Base-by-base conservation (phyloP, 2,797 vertebrate species). In the Lepus oiostolus region DNA sequence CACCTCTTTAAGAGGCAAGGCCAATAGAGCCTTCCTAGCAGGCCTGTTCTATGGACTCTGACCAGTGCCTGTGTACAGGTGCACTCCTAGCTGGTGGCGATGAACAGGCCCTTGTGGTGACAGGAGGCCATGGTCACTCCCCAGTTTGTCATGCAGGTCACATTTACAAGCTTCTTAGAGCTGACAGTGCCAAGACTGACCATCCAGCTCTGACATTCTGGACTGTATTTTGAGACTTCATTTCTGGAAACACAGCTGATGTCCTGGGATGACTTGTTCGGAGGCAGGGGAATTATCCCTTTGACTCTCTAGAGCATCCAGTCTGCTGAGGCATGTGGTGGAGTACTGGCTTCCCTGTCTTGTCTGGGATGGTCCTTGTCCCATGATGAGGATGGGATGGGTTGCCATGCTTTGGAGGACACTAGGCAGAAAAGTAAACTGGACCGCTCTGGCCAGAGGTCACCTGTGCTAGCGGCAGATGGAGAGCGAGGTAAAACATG, bases 191-290 rank as follows among this genome's bases (percentile, higher is more conserved):
- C 60, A 38, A 47, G 30, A 42, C 14, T 70, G 60, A 82, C 47
- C 14, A 35, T 24, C 19, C 26, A 87, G 30, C 35, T 67, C 79
- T 82, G 63, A 86, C 58, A 70, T 89, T 92, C 71, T 62, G 74
- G 71, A 19, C 70, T 75, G 52, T 14, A 75, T 83, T 86, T 52
- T 74, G 90, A 85, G 26, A 65, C 42, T 50, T 50, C 30, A 16
- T 75, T 74, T 95, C 54, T 81, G 85, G 65, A 74, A 80, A 62
- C 22, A 38, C 30, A 83, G 19, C 10, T 19, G 16, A 52, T 76
- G 10, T 63, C 13, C 38, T 74, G 54, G n/a, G 22, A 65, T 28
- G 28, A 42, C 50, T 71, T 65, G 2, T 11, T 24, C 1, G 0
- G 75, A 74, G 52, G 38, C 21, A 74, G 38, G 32, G 19, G 30